Evolutionary conservation across 2,113 vertebrate species (phyloP), one percentile per base, ranked within the genome.

Genomic region (Ochotona princeps): DNA sequence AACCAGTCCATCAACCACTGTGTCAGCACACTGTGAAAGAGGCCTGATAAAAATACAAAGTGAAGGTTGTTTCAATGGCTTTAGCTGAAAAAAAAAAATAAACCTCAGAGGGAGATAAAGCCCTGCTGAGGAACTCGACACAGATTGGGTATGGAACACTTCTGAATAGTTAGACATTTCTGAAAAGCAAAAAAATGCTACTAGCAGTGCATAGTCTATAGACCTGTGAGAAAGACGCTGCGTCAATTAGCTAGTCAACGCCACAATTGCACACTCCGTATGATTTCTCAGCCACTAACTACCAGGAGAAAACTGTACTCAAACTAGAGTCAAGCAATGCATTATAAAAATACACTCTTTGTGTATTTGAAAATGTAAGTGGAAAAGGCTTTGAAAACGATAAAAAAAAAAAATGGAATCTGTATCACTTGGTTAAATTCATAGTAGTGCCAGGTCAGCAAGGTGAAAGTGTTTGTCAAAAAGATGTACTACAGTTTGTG

Each of bases 1-100:
- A 95, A 73, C 76, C 60, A 96, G 67, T 75, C 95, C 85, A 82
- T 97, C 95, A 93, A 76, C 32, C 21, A 89, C 80, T 74, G 35
- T 95, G 91, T 96, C 94, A 93, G 87, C 86, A 95, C 57, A n/a
- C 67, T 79, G 57, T 93, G 74, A 79, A 79, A 54, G 8, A 84
- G 32, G 28, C 65, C 87, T 96, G 94, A 92, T 95, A 81, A 94
- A 96, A 96, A 95, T 87, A 92, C 91, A 85, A 92, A 94, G 81
- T 89, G 66, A 72, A 61, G 79, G 54, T 82, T 96, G 54, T 91
- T 84, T 89, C 73, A 38, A 11, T 87, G 65, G 49, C 26, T 72
- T 32, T 81, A 89, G 47, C 67, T 38, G 86, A 76, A 85, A 73
- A 93, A 95, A 90, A 57, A 38, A 57, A 57, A 57, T 83, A 69